phyloP scores from a whole-genome alignment of 1,140 invertebrate genomes.

The Charaxes varanes region DNA sequence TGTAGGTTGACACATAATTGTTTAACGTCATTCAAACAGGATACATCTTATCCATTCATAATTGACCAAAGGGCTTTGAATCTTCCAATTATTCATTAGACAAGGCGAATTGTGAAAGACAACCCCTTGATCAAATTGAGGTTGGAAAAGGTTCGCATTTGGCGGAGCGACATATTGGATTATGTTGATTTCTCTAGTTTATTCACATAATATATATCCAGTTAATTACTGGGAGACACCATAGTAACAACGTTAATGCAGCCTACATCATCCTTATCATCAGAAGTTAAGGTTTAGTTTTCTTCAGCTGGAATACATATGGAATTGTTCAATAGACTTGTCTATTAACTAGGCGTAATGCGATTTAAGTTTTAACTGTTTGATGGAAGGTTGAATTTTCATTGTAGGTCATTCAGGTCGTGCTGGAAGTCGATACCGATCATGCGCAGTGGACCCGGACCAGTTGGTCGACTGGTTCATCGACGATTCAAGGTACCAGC shows the following conservation, averaged over 20 bases:
- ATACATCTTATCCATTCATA: too few relatives aligned
- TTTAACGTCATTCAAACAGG: too few relatives aligned
- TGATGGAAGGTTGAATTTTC: constrained; percentile 6
- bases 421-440: constrained; percentile 27
- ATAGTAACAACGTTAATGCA: constrained; percentile 13
- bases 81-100: neutral
- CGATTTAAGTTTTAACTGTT: neutral
- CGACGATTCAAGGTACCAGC: constrained; percentile 13
- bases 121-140: constrained; percentile 13
- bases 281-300: constrained; percentile 7
- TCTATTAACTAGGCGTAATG: constrained; percentile 6
- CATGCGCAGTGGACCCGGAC: constrained; percentile 29
- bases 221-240: constrained; percentile 27
- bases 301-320: neutral
- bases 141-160: constrained; percentile 18
- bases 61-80: too few relatives aligned
- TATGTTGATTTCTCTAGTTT: constrained; percentile 29
- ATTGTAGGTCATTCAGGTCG: constrained; percentile 13
- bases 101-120: neutral
- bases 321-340: constrained; percentile 8
- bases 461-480: constrained; percentile 10
- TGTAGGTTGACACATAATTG: too few relatives aligned
- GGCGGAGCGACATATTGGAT: constrained; percentile 26
- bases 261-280: neutral
- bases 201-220: constrained; percentile 30